Evolutionary conservation across 1,140 invertebrate species (phyloP).

Genomic region (Heliconius melpomene): DNA sequence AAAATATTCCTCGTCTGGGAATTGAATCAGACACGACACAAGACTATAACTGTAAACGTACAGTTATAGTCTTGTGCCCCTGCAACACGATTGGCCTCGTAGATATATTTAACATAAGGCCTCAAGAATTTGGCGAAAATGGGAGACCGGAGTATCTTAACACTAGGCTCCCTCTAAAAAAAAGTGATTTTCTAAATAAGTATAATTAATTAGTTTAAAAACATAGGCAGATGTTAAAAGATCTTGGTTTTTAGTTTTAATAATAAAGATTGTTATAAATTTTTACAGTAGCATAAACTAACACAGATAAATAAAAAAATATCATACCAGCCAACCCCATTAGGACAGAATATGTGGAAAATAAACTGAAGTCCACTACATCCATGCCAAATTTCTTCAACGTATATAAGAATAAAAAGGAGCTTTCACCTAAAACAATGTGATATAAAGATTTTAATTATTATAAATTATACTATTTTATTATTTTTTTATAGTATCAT

Average conservation of each 20-base stretch:
- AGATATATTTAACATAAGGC: too few relatives aligned
- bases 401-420: conserved; percentile 63
- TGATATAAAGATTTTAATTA: not conserved
- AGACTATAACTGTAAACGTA: too few relatives aligned
- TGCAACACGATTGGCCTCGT: too few relatives aligned
- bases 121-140: too few relatives aligned
- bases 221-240: not conserved
- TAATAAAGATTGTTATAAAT: not conserved
- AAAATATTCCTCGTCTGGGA: too few relatives aligned
- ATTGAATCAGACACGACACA: too few relatives aligned
- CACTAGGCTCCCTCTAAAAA: too few relatives aligned
- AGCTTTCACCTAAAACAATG: conserved; percentile 62
- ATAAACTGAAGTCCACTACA: conserved; percentile 70
- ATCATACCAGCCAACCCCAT: conserved; percentile 69
- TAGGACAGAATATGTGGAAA: conserved; percentile 64
- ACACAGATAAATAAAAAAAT: not conserved
- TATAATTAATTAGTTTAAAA: not conserved
- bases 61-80: too few relatives aligned
- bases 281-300: too few relatives aligned
- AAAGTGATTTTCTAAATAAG: too few relatives aligned
- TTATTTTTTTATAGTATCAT: not conserved
- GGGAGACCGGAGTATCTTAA: too few relatives aligned
- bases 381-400: conserved; percentile 69
- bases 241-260: not conserved
- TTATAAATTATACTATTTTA: not conserved